These are phyloP conservation scores for Sciaenops ocellatus DNA, from an alignment of 2,797 vertebrate genomes.

Conservation along the genomic window DNA sequence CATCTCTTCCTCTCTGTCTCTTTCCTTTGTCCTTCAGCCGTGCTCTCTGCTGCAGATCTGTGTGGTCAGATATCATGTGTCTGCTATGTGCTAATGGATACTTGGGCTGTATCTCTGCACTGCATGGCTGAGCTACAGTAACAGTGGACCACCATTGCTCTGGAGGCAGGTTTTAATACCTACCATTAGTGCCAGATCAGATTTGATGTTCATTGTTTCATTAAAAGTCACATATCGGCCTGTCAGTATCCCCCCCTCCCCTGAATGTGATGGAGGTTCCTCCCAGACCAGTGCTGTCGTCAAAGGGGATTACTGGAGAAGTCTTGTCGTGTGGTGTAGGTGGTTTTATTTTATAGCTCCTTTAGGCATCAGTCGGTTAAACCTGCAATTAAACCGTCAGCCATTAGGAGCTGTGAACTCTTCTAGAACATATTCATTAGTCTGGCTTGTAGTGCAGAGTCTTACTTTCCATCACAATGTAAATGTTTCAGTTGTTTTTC, in stretches of 20 bases:
- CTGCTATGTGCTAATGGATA: slow-evolving; percentile 74
- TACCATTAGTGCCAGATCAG: background rate
- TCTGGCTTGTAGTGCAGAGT: slow-evolving; percentile 15
- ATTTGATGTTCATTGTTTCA: background rate
- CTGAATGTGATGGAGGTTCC: slow-evolving; percentile 5
- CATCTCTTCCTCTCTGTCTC: slow-evolving; percentile 34
- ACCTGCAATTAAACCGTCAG: slow-evolving; percentile 52
- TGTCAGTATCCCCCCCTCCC: background rate
- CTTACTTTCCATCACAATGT: background rate
- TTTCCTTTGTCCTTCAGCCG: slow-evolving; percentile 79
- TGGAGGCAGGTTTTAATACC: slow-evolving; percentile 15
- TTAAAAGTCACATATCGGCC: background rate
- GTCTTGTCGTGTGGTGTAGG: slow-evolving; percentile 19
- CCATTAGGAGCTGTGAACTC: slow-evolving; percentile 10
- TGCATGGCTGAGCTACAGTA: slow-evolving; percentile 33
- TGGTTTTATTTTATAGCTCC: slow-evolving; percentile 36
- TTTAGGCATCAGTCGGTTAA: slow-evolving; percentile 43
- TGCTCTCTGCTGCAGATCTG: slow-evolving; percentile 66
- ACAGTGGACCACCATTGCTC: slow-evolving; percentile 1
- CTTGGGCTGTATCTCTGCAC: slow-evolving; percentile 41
- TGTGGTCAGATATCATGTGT: slow-evolving; percentile 78
- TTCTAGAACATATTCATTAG: slow-evolving; percentile 27
- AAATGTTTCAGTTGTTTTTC: background rate
- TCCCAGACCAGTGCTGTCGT: background rate
- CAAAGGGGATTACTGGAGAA: slow-evolving; percentile 14